These are phyloP conservation scores for Stigmatopora argus DNA, from an alignment of 2,113 vertebrate genomes.

Conservation along the genomic window DNA sequence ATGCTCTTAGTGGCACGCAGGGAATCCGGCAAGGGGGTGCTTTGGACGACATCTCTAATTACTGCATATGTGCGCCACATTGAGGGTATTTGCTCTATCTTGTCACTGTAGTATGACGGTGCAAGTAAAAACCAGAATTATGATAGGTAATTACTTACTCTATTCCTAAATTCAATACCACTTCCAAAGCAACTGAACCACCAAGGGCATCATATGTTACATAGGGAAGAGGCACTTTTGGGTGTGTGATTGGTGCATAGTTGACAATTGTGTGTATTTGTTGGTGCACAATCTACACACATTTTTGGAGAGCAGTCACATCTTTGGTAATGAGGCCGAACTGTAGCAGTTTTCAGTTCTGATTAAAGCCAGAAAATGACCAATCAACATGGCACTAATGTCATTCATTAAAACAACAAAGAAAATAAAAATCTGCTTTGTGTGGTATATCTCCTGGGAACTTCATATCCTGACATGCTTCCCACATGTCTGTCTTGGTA, in stretches of 20 bases:
- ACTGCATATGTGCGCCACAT: background rate
- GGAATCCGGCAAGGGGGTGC: background rate
- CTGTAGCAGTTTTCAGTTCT: background rate
- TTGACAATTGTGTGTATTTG: slow-evolving; percentile 4
- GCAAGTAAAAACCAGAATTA: slow-evolving; percentile 39
- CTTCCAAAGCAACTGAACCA: slow-evolving; percentile 43
- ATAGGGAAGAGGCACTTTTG: slow-evolving; percentile 48
- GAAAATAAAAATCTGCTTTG: background rate
- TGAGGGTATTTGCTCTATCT: slow-evolving; percentile 28
- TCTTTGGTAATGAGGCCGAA: background rate
- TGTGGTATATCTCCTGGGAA: background rate
- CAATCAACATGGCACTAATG: background rate
- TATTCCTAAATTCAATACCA: slow-evolving; percentile 52
- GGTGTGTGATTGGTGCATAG: slow-evolving; percentile 45
- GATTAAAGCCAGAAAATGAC: background rate
- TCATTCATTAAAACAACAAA: background rate
- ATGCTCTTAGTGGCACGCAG: background rate
- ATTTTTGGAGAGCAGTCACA: background rate
- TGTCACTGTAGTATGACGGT: slow-evolving; percentile 34
- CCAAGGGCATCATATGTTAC: slow-evolving; percentile 55
- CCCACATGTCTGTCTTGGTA: background rate
- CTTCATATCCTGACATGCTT: background rate
- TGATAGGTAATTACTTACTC: slow-evolving; percentile 62
- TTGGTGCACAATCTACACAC: background rate
- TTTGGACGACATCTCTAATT: slow-evolving; percentile 13